Conservation (phyloP, 92 coral and sea anemone species). For the Palythoa grandis region DNA sequence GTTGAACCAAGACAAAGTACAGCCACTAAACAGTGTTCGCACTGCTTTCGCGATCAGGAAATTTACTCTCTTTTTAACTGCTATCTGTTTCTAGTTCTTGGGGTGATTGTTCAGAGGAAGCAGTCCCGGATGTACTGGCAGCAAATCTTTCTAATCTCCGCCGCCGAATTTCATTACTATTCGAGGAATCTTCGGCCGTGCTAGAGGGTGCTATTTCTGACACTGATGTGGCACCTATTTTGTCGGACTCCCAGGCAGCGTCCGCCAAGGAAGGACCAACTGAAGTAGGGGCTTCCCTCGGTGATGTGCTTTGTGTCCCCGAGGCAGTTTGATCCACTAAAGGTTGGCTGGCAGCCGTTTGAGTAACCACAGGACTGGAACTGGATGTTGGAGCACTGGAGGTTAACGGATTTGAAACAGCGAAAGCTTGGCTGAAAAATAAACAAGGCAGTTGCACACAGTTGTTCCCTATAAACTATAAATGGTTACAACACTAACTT, state of each 20-base stretch:
- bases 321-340: not conserved
- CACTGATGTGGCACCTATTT: conserved; percentile 48
- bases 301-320: not conserved
- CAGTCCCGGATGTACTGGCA: conserved; percentile 28
- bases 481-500: too few relatives aligned
- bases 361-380: not conserved
- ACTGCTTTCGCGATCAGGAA: not conserved
- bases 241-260: conserved; percentile 31
- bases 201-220: conserved; percentile 48
- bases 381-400: not conserved
- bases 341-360: not conserved
- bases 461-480: too few relatives aligned
- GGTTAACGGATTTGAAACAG: not conserved
- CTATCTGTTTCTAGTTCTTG: conserved; percentile 38
- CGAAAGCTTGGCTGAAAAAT: not conserved
- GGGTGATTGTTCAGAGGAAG: conserved; percentile 25
- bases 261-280: not conserved
- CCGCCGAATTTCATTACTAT: conserved; percentile 77
- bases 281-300: not conserved
- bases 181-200: conserved; percentile 42
- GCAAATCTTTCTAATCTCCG: conserved; percentile 76
- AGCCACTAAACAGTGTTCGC: too few relatives aligned
- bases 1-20: too few relatives aligned
- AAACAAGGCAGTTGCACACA: not conserved
- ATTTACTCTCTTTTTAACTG: conserved; percentile 20